Conservation (phyloP, 2,888 invertebrate species). For the Stegana nigrithorax region DNA sequence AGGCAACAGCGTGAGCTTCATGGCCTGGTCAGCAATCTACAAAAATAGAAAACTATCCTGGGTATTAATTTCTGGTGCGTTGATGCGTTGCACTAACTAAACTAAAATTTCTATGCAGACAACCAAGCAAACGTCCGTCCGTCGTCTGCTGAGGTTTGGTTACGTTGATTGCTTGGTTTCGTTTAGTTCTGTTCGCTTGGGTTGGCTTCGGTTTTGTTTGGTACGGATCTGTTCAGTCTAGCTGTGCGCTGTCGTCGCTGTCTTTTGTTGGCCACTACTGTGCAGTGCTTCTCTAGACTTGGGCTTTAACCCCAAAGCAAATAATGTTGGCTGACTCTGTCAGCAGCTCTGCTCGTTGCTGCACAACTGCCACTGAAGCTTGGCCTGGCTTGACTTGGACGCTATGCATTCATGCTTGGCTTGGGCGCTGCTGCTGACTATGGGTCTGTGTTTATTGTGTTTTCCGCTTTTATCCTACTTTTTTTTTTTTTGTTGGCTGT, state of each 20-base stretch:
- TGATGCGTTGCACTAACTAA: no score
- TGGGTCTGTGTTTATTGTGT: no score
- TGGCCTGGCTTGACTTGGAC: not conserved
- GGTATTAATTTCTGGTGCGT: not conserved
- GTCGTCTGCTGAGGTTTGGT: no score
- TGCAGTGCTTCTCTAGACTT: no score
- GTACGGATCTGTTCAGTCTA: no score
- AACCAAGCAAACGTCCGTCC: no score
- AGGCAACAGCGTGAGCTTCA: not conserved
- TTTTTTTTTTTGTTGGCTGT: constrained; percentile 9
- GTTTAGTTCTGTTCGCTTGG: not conserved
- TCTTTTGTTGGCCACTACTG: no score
- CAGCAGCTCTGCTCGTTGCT: not conserved
- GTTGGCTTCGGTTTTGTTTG: no score
- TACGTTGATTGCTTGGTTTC: not conserved
- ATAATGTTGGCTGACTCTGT: constrained; percentile 2
- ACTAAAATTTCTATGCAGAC: no score
- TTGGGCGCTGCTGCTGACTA: no score
- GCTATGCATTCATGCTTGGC: no score
- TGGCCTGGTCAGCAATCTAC: not conserved
- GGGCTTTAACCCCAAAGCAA: not conserved
- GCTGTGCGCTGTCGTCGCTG: no score
- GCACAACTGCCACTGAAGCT: not conserved
- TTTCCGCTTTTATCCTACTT: not conserved
- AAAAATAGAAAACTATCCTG: constrained; percentile 10